Base-by-base conservation (phyloP, 1,140 invertebrate genomes). In the Saccostrea glomerata region DNA sequence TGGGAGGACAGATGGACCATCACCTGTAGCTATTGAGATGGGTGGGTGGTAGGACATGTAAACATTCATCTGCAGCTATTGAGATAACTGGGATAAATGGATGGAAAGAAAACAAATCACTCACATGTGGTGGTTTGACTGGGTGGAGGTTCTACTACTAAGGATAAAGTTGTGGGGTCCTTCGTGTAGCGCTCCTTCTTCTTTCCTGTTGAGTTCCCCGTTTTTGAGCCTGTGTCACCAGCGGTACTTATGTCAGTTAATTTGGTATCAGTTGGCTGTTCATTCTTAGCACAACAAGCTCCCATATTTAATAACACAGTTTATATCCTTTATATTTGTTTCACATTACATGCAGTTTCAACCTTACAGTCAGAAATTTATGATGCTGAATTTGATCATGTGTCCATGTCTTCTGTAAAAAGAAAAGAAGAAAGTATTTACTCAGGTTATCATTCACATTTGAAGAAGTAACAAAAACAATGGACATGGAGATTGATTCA, bases 131-230 rank as follows among this genome's bases (percentile, higher is more conserved):
- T 9, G 0, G 47, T 20, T 77, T 17, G 58, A 20, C 15, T 63
- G 58, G 58, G 58, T 82, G 73, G 73, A 25, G 25, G 25, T 36
- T 77, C 20, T 25, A 23, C 40, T 7, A 25, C 73, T 47, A 23
- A 36, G 5, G 82, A 17, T 12, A 84, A 55, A 20, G 82, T 54
- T 3, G 87, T 88, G 25, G 87, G 87, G 40, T 88, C 87, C 58
- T 88, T 82, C n/a, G 87, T 88, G 40, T 88, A 88, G 4, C 87
- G 58, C 58, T 85, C 40, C 40, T 84, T 88, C 15, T 85, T 88
- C 23, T 77, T 77, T 23, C 30, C 25, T 12, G 9, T 36, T 15
- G 70, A 25, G 15, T 77, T 77, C 70, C 70, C 70, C 70, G 70
- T 77, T 25, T 77, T 77, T 23, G 11, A 30, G 25, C 25, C 70